phyloP scores from a whole-genome alignment of 2,113 vertebrate species.

The Paradoxurus hermaphroditus region DNA sequence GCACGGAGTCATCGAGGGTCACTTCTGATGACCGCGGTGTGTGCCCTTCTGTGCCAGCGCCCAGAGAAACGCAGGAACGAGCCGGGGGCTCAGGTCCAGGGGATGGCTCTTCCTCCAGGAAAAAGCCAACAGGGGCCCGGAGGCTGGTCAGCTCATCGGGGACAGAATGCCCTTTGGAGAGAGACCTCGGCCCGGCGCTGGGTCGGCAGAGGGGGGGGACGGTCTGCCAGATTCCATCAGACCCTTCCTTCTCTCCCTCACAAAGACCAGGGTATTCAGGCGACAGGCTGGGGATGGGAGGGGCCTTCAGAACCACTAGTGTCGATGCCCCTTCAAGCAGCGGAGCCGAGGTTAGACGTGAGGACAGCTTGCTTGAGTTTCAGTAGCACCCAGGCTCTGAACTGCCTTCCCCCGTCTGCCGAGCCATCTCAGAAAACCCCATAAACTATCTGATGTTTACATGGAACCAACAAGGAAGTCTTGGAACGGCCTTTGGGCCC shows the following conservation, averaged over 20 bases:
- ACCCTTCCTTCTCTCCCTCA: not conserved
- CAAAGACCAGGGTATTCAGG: rapidly evolving
- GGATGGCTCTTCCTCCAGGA: slow-evolving; percentile 83
- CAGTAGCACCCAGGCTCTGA: rapidly evolving
- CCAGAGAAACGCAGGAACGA: slow-evolving; percentile 56
- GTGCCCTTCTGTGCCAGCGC: not conserved
- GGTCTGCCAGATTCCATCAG: not conserved
- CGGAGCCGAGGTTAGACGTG: not conserved
- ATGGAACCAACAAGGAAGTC: not conserved
- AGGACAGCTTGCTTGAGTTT: not conserved
- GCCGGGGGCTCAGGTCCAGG: slow-evolving; percentile 82
- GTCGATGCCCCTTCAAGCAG: not conserved
- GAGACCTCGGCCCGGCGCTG: slow-evolving; percentile 12
- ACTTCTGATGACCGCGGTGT: not conserved
- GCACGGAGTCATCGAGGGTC: rapidly evolving
- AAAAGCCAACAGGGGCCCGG: slow-evolving; percentile 85
- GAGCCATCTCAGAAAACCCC: not conserved
- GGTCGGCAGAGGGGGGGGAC: no score
- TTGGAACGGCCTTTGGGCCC: not conserved
- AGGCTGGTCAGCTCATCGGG: slow-evolving; percentile 86
- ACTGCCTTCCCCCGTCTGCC: not conserved
- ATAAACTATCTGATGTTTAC: not conserved
- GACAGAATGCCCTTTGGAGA: slow-evolving; percentile 79
- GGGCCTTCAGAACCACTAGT: rapidly evolving
- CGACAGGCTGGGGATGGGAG: not conserved